phyloP scores from a whole-genome alignment of 2,888 invertebrate species.

The Drosophila parthenogenetica region DNA sequence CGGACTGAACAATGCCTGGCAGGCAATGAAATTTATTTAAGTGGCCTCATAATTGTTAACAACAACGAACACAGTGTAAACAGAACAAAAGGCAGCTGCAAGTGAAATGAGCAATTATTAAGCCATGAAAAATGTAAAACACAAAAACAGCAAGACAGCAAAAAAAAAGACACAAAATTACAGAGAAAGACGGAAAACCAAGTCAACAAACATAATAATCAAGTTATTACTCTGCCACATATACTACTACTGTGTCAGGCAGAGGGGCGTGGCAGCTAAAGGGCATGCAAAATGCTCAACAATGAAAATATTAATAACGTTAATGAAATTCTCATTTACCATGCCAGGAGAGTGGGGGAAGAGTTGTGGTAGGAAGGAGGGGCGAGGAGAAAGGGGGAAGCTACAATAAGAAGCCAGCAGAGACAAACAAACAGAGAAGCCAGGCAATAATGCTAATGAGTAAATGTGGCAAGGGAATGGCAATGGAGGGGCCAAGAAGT shows the following conservation, averaged over 20 bases:
- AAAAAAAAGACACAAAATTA: constrained; percentile 14
- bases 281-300: constrained; percentile 61
- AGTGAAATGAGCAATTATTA: constrained; percentile 76
- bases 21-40: constrained; percentile 77
- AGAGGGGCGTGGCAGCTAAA: constrained; percentile 19
- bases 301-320: constrained; percentile 78
- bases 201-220: constrained; percentile 69
- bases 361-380: neutral
- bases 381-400: neutral
- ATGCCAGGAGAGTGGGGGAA: constrained; percentile 1
- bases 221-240: constrained; percentile 62
- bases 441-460: constrained; percentile 71
- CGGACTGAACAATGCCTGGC: constrained; percentile 57
- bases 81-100: constrained; percentile 71
- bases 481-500: no score
- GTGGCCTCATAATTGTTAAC: constrained; percentile 76
- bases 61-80: constrained; percentile 38
- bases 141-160: constrained; percentile 31
- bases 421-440: constrained; percentile 47
- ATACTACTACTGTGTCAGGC: constrained; percentile 4
- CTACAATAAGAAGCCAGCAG: constrained; percentile 31
- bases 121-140: constrained; percentile 73
- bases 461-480: constrained; percentile 34
- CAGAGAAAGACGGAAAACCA: constrained; percentile 23
- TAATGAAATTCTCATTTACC: constrained; percentile 75